Percentiles rank a stretch among this genome's conserved stretches.
Evolutionary conservation across 2,797 vertebrate species (phyloP).

Genomic region (Aeoliscus strigatus): DNA sequence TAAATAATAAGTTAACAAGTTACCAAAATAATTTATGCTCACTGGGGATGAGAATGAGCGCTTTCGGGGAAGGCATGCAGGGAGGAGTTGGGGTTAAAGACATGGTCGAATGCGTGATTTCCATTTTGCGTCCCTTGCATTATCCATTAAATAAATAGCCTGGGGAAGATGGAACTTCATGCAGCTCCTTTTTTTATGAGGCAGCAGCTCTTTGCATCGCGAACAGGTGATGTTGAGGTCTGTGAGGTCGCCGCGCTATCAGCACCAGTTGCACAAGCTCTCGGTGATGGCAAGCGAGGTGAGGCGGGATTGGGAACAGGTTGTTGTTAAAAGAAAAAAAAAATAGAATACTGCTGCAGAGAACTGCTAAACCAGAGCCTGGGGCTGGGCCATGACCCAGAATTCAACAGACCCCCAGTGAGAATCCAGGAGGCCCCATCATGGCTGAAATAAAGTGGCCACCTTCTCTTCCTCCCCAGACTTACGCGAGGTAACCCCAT

Average conservation of each 20-base stretch:
- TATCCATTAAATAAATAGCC: conserved; percentile 74
- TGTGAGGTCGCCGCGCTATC: conserved; percentile 19
- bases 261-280: conserved; percentile 40
- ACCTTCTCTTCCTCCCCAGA: conserved; percentile 37
- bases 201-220: no score
- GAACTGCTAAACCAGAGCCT: conserved; percentile 38
- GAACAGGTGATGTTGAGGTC: no score
- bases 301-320: conserved; percentile 38
- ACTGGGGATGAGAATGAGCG: conserved; percentile 24
- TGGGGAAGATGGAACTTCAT: conserved; percentile 49
- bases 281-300: conserved; percentile 22
- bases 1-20: conserved; percentile 56
- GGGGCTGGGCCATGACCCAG: conserved; percentile 57
- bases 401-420: conserved; percentile 51
- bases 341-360: no score
- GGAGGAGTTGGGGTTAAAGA: conserved; percentile 54
- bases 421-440: conserved; percentile 43
- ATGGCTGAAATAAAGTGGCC: conserved; percentile 41
- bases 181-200: conserved; percentile 40
- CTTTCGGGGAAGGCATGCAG: conserved; percentile 20
- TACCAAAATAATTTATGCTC: conserved; percentile 61
- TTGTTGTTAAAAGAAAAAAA: conserved; percentile 46
- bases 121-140: conserved; percentile 63
- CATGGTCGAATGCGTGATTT: conserved; percentile 62
- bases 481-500: conserved; percentile 52